phyloP scores from a whole-genome alignment of 2,888 invertebrate genomes.

The Polyommatus icarus region DNA sequence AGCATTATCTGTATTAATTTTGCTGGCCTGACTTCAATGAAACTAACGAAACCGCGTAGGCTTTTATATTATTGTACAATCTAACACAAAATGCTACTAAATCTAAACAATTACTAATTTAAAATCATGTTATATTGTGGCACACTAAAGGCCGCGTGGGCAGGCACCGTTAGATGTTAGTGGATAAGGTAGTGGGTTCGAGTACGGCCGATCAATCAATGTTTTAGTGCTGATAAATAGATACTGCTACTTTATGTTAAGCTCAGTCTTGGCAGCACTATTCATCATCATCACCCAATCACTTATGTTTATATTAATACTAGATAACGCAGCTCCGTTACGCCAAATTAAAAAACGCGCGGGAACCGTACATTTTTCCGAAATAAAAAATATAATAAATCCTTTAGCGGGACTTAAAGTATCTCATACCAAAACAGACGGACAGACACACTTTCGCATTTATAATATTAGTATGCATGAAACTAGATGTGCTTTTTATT shows the following conservation, averaged over 20 bases:
- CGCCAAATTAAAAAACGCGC: too few species aligned
- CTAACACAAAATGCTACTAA: neutral
- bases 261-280: neutral
- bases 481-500: too few species aligned
- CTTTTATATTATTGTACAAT: neutral
- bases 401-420: too few species aligned
- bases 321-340: too few species aligned
- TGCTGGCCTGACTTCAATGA: neutral
- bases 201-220: neutral
- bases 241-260: constrained; percentile 18
- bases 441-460: too few species aligned
- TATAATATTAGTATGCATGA: too few species aligned
- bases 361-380: too few species aligned
- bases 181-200: constrained; percentile 11
- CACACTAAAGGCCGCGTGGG: neutral
- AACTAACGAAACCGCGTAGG: neutral
- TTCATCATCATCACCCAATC: neutral
- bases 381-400: too few species aligned
- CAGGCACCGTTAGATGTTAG: constrained; percentile 1
- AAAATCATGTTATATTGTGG: neutral
- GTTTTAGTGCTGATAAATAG: constrained; percentile 17
- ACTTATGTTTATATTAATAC: too few species aligned
- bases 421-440: too few species aligned
- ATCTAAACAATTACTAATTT: constrained; percentile 17
- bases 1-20: neutral